These are phyloP conservation scores for Diaphora mendica DNA, from an alignment of 2,888 invertebrate genomes.

Conservation along the genomic window DNA sequence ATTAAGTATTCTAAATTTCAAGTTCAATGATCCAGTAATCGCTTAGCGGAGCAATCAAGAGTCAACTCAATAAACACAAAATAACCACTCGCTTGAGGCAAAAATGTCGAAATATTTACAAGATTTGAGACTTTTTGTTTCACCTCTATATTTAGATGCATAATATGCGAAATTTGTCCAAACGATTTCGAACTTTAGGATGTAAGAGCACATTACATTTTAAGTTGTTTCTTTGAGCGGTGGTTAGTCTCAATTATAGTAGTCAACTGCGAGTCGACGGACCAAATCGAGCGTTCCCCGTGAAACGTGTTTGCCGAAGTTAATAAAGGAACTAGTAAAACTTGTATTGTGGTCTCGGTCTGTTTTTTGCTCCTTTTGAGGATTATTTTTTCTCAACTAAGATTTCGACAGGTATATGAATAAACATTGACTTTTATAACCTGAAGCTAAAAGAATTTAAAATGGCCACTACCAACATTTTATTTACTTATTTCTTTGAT, in stretches of 20 bases:
- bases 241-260: conserved; percentile 64
- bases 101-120: conserved; percentile 80
- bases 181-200: conserved; percentile 66
- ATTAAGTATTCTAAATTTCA: conserved; percentile 58
- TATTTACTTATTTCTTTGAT: neutral
- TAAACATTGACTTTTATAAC: conserved; percentile 44
- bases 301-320: conserved; percentile 75
- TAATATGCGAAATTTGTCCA: conserved; percentile 59
- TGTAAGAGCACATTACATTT: conserved; percentile 62
- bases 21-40: conserved; percentile 78
- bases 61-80: conserved; percentile 76
- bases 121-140: conserved; percentile 74
- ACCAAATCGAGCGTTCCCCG: conserved; percentile 73
- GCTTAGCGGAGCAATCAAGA: conserved; percentile 71
- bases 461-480: conserved; percentile 23
- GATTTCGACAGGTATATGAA: conserved; percentile 52
- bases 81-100: conserved; percentile 72
- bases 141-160: conserved; percentile 66
- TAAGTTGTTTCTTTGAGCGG: conserved; percentile 53
- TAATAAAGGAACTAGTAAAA: conserved; percentile 78
- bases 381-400: conserved; percentile 49
- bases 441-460: conserved; percentile 23
- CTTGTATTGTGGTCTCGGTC: conserved; percentile 68
- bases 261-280: conserved; percentile 59
- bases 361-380: conserved; percentile 61